A percentile compares a stretch with the other conserved stretches of the same genome.
phyloP scores from a whole-genome alignment of 2,888 invertebrate species.

The Spilosoma lubricipeda region DNA sequence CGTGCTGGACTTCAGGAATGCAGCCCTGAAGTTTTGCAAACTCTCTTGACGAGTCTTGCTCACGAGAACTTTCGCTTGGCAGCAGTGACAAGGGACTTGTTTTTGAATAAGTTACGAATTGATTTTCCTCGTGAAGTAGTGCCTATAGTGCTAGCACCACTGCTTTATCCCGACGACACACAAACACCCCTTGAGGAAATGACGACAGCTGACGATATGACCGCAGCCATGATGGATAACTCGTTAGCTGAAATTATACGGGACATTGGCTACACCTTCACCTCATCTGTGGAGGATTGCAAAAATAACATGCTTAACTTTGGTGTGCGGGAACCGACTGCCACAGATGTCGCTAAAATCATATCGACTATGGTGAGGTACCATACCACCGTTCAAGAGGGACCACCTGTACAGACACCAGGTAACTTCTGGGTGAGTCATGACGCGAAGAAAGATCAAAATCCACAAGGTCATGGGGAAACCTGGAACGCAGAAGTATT shows the following conservation, averaged over 20 bases:
- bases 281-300: constrained; percentile 94
- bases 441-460: constrained; percentile 84
- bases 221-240: constrained; percentile 89
- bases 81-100: constrained; percentile 91
- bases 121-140: constrained; percentile 96
- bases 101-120: constrained; percentile 92
- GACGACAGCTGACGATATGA: constrained; percentile 88
- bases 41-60: constrained; percentile 89
- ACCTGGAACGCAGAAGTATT: constrained; percentile 98
- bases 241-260: constrained; percentile 95
- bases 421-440: constrained; percentile 88
- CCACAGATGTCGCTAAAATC: constrained; percentile 94
- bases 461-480: constrained; percentile 77
- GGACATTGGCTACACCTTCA: constrained; percentile 97
- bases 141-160: constrained; percentile 95
- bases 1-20: constrained; percentile 96
- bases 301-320: constrained; percentile 93
- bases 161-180: constrained; percentile 93
- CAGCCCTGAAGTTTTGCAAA: constrained; percentile 95
- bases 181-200: constrained; percentile 88
- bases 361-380: constrained; percentile 95
- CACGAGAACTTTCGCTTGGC: constrained; percentile 89
- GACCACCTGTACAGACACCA: constrained; percentile 89
- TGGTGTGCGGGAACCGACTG: constrained; percentile 92
- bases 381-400: constrained; percentile 88